Percentiles rank a stretch among this genome's conserved stretches.
These are phyloP conservation scores for Pseudomyrmex pallidus DNA, from an alignment of 1,140 invertebrate genomes.

Conservation along the genomic window DNA sequence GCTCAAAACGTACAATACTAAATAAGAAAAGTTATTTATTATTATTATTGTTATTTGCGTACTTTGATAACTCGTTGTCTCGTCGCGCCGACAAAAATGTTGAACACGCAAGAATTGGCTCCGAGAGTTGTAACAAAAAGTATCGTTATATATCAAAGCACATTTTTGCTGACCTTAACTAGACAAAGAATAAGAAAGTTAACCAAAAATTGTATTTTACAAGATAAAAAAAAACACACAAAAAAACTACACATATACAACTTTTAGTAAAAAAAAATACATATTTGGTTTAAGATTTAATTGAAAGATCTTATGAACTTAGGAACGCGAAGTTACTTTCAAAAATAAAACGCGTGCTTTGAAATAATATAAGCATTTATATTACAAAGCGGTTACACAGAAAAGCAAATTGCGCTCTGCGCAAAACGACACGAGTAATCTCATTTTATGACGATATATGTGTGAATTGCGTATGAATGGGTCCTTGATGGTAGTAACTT, in stretches of 20 bases:
- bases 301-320: neutral
- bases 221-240: neutral
- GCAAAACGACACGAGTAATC: conserved; percentile 23
- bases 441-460: conserved; percentile 32
- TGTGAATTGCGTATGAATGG: conserved; percentile 40
- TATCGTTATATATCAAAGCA: neutral
- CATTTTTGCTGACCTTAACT: conserved; percentile 28
- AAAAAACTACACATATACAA: too few species aligned
- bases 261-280: neutral
- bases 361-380: conserved; percentile 7
- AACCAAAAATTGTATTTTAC: neutral
- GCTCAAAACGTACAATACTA: conserved; percentile 5
- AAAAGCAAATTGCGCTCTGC: neutral
- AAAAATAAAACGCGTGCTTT: neutral
- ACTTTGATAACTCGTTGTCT: neutral
- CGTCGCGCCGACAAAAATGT: conserved; percentile 12
- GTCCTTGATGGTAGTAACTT: conserved; percentile 43
- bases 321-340: neutral
- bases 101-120: conserved; percentile 25
- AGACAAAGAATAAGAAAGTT: neutral
- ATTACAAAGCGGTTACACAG: neutral
- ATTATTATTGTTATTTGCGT: conserved; percentile 9
- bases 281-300: neutral
- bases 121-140: conserved; percentile 20
- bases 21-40: conserved; percentile 42